Conservation (phyloP, 2,888 invertebrate genomes). For the Aphrophora alni region DNA sequence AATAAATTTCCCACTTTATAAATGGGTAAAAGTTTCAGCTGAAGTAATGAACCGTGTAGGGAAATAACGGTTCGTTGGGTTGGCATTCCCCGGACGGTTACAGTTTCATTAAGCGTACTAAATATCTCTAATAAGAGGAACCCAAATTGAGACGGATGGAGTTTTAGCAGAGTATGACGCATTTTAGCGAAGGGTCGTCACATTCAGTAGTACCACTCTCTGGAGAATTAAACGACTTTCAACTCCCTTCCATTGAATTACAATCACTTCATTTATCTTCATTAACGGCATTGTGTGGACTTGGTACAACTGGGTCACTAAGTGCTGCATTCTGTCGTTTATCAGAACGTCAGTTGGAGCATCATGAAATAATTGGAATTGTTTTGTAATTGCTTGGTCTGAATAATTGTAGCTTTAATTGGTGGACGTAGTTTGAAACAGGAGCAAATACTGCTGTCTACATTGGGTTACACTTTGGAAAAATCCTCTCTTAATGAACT, state of each 20-base stretch:
- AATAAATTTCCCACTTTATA: not conserved
- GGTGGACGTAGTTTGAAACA: too few species aligned
- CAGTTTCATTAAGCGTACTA: not conserved
- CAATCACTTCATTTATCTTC: not conserved
- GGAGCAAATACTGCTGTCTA: too few species aligned
- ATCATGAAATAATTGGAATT: too few species aligned
- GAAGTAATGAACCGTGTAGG: not conserved
- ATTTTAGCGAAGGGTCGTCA: not conserved
- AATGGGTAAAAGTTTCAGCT: not conserved
- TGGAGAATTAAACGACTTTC: not conserved
- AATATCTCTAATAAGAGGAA: not conserved
- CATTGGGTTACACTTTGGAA: too few species aligned
- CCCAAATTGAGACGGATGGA: not conserved
- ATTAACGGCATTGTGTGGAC: not conserved
- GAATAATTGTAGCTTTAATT: too few species aligned
- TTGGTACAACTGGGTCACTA: not conserved
- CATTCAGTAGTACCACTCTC: not conserved
- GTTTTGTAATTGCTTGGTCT: too few species aligned
- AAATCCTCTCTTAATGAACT: too few species aligned
- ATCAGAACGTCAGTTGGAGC: too few species aligned
- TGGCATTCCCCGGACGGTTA: not conserved
- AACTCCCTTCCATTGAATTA: not conserved
- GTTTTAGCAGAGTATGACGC: not conserved
- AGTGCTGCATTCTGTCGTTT: not conserved
- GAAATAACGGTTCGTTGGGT: not conserved